phyloP scores from a whole-genome alignment of 92 coral and sea anemone species.

The Muricea muricata region DNA sequence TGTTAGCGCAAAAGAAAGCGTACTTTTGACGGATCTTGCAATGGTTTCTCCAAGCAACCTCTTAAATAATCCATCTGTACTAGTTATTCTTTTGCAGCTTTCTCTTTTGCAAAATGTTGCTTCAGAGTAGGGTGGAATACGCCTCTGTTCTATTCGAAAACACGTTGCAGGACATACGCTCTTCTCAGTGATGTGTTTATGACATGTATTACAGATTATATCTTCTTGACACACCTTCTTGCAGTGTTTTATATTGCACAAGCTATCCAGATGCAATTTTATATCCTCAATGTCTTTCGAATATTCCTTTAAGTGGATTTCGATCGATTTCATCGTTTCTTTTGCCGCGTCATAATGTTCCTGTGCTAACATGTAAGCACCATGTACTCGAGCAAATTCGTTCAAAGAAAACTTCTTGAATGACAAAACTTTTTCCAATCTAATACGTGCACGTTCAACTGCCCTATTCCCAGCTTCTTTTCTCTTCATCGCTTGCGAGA shows the following conservation, averaged over 20 bases:
- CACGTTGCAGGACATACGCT: slow-evolving; percentile 79
- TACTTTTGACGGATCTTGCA: not conserved
- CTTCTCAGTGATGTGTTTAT: slow-evolving; percentile 55
- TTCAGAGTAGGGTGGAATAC: slow-evolving; percentile 53
- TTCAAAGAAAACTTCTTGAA: not conserved
- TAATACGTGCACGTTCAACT: slow-evolving; percentile 6
- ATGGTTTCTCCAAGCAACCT: not conserved
- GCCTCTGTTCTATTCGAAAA: slow-evolving; percentile 31
- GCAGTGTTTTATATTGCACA: slow-evolving; percentile 67
- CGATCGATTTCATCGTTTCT: not conserved
- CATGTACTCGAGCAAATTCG: slow-evolving; percentile 1
- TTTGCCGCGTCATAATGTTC: slow-evolving; percentile 33
- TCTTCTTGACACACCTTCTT: slow-evolving; percentile 67
- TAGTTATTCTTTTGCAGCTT: slow-evolving; percentile 33
- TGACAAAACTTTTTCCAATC: not conserved
- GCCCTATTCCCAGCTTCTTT: not conserved
- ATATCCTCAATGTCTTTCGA: slow-evolving; percentile 15
- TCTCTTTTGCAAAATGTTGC: slow-evolving; percentile 49
- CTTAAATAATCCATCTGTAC: slow-evolving; percentile 27
- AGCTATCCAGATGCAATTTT: slow-evolving; percentile 49
- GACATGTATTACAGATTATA: slow-evolving; percentile 64
- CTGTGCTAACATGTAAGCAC: not conserved
- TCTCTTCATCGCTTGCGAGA: not conserved
- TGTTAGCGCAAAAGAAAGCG: not conserved
- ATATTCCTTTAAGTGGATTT: slow-evolving; percentile 2